Conservation (phyloP, 2,113 vertebrate species). For the Podarcis raffonei region DNA sequence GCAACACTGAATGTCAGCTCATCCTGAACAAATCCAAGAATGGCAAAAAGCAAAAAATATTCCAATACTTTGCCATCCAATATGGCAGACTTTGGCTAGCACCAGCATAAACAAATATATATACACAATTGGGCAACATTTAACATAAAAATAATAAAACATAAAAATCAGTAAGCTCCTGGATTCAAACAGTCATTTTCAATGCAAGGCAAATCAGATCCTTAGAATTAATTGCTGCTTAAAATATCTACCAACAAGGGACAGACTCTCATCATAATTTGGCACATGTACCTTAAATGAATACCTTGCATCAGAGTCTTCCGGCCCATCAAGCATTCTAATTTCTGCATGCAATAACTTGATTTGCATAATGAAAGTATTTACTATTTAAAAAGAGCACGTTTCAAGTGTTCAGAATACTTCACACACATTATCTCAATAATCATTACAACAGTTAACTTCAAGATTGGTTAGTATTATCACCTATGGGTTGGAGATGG, state of each 20-base stretch:
- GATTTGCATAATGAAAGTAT: neutral
- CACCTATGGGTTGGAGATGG: neutral
- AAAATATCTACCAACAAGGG: slow-evolving; percentile 24
- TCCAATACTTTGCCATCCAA: neutral
- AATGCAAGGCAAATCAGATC: slow-evolving; percentile 16
- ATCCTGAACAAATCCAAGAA: neutral
- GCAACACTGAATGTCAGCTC: neutral
- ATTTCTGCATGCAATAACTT: neutral
- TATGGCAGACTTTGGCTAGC: neutral
- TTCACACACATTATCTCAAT: neutral
- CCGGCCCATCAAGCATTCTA: neutral
- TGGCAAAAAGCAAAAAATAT: neutral
- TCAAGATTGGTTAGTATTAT: neutral
- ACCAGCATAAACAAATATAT: neutral
- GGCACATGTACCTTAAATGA: neutral
- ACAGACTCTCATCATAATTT: slow-evolving; percentile 3
- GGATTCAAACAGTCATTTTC: neutral
- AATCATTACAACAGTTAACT: neutral
- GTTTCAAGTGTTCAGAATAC: neutral
- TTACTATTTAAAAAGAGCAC: neutral
- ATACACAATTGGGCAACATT: neutral
- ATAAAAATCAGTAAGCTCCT: slow-evolving; percentile 19
- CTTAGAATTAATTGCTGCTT: neutral
- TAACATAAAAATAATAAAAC: slow-evolving; percentile 7
- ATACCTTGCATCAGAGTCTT: neutral